A percentile compares a stretch with the other conserved stretches of the same genome.
Conservation (phyloP, 2,888 invertebrate species). For the Dicyrtomina minuta region DNA sequence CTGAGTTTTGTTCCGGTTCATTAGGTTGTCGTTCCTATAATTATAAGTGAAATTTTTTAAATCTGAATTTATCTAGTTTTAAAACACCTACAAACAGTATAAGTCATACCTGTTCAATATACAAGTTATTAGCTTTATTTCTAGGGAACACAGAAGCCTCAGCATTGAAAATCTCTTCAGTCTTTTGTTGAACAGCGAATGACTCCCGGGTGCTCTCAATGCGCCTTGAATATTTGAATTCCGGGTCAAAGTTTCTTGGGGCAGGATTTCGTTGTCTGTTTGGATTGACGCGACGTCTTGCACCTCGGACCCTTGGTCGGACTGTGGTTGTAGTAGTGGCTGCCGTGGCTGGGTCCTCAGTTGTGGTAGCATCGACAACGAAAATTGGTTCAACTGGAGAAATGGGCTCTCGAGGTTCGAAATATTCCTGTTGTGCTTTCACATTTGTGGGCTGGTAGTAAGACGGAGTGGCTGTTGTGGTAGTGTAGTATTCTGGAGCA, state of each 20-base stretch:
- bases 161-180: slow-evolving; percentile 52
- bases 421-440: slow-evolving; percentile 9
- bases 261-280: slow-evolving; percentile 29
- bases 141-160: slow-evolving; percentile 51
- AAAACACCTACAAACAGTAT: not conserved
- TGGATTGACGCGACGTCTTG: slow-evolving; percentile 35
- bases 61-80: not conserved
- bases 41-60: not conserved
- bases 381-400: slow-evolving; percentile 1
- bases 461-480: slow-evolving; percentile 22
- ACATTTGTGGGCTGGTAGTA: slow-evolving; percentile 22
- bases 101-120: slow-evolving; percentile 40
- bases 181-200: slow-evolving; percentile 25
- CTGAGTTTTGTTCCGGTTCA: slow-evolving; percentile 7
- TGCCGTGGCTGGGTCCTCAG: slow-evolving; percentile 26
- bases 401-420: not conserved
- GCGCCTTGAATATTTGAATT: slow-evolving; percentile 47
- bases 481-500: slow-evolving; percentile 17
- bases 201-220: slow-evolving; percentile 34
- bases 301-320: slow-evolving; percentile 30
- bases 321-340: slow-evolving; percentile 30
- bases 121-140: slow-evolving; percentile 42
- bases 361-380: not conserved
- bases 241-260: slow-evolving; percentile 32
- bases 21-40: slow-evolving; percentile 17